Evolutionary conservation across 2,888 invertebrate species (phyloP).

Genomic region (Iphiclides podalirius): DNA sequence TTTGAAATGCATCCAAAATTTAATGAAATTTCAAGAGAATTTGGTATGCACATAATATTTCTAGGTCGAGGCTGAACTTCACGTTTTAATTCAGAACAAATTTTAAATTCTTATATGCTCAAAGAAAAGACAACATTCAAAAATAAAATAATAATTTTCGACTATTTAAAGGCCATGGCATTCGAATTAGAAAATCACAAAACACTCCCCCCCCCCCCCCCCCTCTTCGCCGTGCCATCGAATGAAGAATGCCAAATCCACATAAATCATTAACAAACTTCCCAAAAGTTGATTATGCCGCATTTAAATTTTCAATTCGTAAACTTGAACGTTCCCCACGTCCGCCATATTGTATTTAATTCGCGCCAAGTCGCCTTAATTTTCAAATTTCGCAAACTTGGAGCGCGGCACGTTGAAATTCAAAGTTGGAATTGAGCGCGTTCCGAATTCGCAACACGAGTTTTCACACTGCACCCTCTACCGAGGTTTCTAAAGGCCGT

Average conservation of each 20-base stretch:
- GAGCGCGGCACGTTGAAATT: conserved; percentile 70
- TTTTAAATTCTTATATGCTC: too few relatives aligned
- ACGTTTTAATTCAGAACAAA: too few relatives aligned
- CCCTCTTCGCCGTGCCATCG: too few relatives aligned
- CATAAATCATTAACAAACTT: conserved; percentile 20
- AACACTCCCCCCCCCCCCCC: not conserved
- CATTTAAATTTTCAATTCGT: conserved; percentile 28
- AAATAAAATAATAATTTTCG: not conserved
- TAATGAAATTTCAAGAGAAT: too few relatives aligned
- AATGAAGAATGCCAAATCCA: too few relatives aligned
- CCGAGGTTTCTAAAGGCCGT: conserved; percentile 32
- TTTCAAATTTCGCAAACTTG: conserved; percentile 60
- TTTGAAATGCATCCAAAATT: too few relatives aligned
- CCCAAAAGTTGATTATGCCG: conserved; percentile 21
- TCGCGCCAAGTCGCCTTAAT: conserved; percentile 70
- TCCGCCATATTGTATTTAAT: conserved; percentile 68
- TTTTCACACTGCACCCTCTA: conserved; percentile 57
- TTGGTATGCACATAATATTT: too few relatives aligned
- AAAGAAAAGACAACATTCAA: too few relatives aligned
- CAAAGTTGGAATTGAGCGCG: conserved; percentile 71
- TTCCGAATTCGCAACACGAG: conserved; percentile 70
- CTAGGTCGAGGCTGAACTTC: too few relatives aligned
- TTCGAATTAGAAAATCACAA: not conserved
- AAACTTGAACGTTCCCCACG: conserved; percentile 29
- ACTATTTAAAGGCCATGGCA: too few relatives aligned